Conservation (phyloP, 2,113 vertebrate genomes). For the Macquaria ambigua region DNA sequence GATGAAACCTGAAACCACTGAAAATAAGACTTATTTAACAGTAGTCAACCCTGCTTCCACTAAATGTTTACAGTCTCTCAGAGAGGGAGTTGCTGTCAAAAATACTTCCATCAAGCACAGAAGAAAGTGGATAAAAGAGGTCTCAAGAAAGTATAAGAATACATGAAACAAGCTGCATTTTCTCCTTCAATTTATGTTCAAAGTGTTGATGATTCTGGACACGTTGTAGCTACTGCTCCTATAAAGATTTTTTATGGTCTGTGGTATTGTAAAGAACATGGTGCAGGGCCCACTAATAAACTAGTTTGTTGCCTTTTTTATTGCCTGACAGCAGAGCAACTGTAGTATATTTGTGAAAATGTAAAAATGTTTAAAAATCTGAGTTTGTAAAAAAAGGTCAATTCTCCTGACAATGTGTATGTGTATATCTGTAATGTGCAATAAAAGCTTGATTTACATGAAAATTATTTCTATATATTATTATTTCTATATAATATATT, state of each 20-base stretch:
- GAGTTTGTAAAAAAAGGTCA: background rate
- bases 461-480: no score
- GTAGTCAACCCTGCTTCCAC: conserved; percentile 3
- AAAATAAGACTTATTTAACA: conserved; percentile 49
- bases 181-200: background rate
- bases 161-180: background rate
- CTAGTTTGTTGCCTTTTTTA: conserved; percentile 18
- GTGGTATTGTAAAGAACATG: conserved; percentile 30
- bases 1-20: conserved; percentile 37
- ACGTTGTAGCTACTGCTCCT: background rate
- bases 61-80: background rate
- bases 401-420: no score
- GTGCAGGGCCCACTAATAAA: conserved; percentile 41
- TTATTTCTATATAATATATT: background rate
- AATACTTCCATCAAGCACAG: background rate
- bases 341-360: background rate
- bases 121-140: background rate
- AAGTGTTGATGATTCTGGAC: conserved; percentile 12
- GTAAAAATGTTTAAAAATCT: background rate
- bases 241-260: conserved; percentile 34
- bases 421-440: background rate
- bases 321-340: conserved; percentile 2
- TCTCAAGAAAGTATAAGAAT: background rate
- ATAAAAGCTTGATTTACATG: background rate
- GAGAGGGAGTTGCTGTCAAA: conserved; percentile 7